phyloP scores from a whole-genome alignment of 2,797 vertebrate genomes.

The Microctenopoma steveboyesi region DNA sequence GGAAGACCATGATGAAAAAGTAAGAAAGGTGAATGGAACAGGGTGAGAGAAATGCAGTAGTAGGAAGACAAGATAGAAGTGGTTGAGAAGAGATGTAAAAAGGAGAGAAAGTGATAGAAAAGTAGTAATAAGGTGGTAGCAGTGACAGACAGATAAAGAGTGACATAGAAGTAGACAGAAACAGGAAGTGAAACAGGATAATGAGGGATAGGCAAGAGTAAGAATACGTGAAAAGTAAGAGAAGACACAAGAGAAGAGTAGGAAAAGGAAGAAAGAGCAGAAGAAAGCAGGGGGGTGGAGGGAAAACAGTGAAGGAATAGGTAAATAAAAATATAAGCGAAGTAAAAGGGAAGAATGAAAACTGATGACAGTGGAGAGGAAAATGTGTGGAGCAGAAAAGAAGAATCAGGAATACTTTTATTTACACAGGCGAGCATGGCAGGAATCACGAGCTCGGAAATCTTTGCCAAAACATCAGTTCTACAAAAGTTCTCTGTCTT shows the following conservation, averaged over 20 bases:
- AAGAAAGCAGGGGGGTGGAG: no score
- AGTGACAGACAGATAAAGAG: no score
- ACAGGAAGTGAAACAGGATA: no score
- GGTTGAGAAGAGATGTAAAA: no score
- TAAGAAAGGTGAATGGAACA: neutral
- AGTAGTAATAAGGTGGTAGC: no score
- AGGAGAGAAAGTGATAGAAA: no score
- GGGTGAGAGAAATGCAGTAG: neutral
- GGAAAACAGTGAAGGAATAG: no score
- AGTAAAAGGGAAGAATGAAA: neutral
- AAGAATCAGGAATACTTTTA: constrained; percentile 17
- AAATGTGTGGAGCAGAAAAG: constrained; percentile 2
- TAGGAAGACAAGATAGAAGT: no score
- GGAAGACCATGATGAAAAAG: neutral
- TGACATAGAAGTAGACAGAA: no score
- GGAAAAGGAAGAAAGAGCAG: no score
- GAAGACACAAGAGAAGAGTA: neutral
- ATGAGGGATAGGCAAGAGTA: no score
- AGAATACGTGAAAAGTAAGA: no score
- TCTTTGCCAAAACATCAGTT: constrained; percentile 43
- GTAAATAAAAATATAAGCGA: neutral
- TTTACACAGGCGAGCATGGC: constrained; percentile 20
- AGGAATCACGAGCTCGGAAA: constrained; percentile 40
- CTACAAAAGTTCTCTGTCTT: constrained; percentile 27
- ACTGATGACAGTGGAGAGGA: constrained; percentile 2